phyloP scores from a whole-genome alignment of 2,797 vertebrate genomes.

The Argyrosomus regius region DNA sequence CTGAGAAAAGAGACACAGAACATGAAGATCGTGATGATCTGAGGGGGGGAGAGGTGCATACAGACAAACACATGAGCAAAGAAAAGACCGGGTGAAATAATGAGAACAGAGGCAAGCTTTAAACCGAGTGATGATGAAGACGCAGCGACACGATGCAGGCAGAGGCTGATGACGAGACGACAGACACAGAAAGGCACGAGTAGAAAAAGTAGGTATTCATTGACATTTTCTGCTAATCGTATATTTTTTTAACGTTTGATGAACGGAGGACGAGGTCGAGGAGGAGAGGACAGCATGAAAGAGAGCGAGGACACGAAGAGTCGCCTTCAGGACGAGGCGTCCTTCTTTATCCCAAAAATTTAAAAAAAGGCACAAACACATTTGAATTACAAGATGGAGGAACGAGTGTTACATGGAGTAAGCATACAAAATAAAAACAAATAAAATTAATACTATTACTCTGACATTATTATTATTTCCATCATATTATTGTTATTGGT shows the following conservation, averaged over 20 bases:
- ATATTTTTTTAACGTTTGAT: conserved; percentile 33
- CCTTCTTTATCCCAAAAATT: conserved; percentile 47
- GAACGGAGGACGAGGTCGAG: conserved; percentile 52
- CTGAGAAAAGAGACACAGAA: conserved; percentile 60
- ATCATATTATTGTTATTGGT: conserved; percentile 72
- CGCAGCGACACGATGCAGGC: conserved; percentile 45
- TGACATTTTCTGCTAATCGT: conserved; percentile 53
- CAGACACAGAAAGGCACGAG: conserved; percentile 84
- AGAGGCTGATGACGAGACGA: conserved; percentile 62
- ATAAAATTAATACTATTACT: conserved; percentile 83
- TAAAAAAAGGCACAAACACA: conserved; percentile 82
- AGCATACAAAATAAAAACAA: conserved; percentile 76
- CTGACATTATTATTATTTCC: conserved; percentile 65
- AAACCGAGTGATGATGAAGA: conserved; percentile 45
- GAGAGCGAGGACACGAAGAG: conserved; percentile 12
- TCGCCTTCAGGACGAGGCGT: conserved; percentile 51
- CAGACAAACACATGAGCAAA: conserved; percentile 54
- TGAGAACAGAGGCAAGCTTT: conserved; percentile 34
- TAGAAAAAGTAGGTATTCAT: conserved; percentile 74
- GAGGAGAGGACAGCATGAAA: conserved; percentile 50
- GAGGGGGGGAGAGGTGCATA: conserved; percentile 20
- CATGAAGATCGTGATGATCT: conserved; percentile 13
- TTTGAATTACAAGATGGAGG: conserved; percentile 71
- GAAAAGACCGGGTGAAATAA: conserved; percentile 23
- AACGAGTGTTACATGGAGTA: conserved; percentile 75